Conservation (phyloP, 2,888 invertebrate genomes). For the Protophormia terraenovae region DNA sequence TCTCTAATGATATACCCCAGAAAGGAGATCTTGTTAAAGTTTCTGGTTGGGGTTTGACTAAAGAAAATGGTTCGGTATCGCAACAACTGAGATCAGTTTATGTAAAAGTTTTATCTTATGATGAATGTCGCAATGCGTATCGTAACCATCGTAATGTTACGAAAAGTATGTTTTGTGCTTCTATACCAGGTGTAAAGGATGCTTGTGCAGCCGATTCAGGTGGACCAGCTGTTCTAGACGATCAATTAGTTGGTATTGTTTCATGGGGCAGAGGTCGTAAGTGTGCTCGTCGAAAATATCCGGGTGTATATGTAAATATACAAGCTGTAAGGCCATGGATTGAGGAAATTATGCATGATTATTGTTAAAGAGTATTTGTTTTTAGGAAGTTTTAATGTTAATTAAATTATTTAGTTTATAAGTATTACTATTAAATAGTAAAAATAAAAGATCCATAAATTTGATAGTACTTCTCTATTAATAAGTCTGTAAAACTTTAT, state of each 20-base stretch:
- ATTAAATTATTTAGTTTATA: background rate
- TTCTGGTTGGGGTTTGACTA: conserved; percentile 75
- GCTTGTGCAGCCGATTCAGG: conserved; percentile 79
- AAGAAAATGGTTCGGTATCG: conserved; percentile 69
- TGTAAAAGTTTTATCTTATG: conserved; percentile 70
- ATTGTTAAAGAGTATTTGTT: conserved; percentile 68
- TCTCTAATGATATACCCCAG: conserved; percentile 65
- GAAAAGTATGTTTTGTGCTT: conserved; percentile 74
- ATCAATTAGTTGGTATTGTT: conserved; percentile 85
- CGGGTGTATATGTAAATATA: conserved; percentile 86
- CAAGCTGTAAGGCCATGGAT: conserved; percentile 72
- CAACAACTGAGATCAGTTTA: conserved; percentile 74
- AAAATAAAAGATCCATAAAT: too few relatives aligned
- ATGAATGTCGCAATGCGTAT: conserved; percentile 71
- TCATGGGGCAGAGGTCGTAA: conserved; percentile 81
- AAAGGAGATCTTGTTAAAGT: conserved; percentile 71
- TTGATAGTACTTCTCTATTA: too few relatives aligned
- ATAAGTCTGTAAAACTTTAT: too few relatives aligned
- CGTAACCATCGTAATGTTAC: conserved; percentile 72
- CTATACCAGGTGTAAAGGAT: conserved; percentile 73
- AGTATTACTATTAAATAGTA: background rate
- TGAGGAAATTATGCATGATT: conserved; percentile 65
- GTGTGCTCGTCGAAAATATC: conserved; percentile 83
- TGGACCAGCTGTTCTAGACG: conserved; percentile 76
- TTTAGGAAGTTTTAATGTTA: background rate